These are phyloP conservation scores for Hucho hucho DNA, from an alignment of 2,113 vertebrate genomes.

Conservation along the genomic window DNA sequence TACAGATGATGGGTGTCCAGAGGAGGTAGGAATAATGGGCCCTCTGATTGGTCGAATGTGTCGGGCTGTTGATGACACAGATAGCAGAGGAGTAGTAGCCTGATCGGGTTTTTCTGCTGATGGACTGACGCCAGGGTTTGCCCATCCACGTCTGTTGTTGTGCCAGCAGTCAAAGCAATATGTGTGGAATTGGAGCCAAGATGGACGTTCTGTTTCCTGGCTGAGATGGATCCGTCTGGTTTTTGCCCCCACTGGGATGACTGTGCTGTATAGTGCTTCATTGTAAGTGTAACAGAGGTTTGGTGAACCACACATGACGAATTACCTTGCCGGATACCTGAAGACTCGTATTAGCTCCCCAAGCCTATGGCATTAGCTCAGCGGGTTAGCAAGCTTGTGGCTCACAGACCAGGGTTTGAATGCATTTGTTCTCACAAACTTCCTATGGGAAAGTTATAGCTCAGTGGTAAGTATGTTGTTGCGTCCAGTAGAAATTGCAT, in stretches of 20 bases:
- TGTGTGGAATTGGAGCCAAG: slow-evolving; percentile 14
- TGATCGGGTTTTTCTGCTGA: slow-evolving; percentile 1
- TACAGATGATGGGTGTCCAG: slow-evolving; percentile 52
- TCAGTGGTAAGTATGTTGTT: too few relatives aligned
- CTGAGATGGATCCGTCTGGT: too few relatives aligned
- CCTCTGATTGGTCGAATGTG: slow-evolving; percentile 44
- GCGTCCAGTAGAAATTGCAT: too few relatives aligned
- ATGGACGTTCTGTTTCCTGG: slow-evolving; percentile 40
- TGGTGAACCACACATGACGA: slow-evolving; percentile 10
- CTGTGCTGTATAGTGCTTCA: too few relatives aligned
- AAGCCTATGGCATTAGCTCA: neutral
- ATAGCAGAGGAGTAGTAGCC: slow-evolving; percentile 20
- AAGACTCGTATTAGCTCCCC: neutral
- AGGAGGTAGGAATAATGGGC: slow-evolving; percentile 32
- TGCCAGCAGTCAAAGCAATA: slow-evolving; percentile 37
- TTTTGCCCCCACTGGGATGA: too few relatives aligned
- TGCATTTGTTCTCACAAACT: too few relatives aligned
- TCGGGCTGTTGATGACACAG: slow-evolving; percentile 32
- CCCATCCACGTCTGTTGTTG: slow-evolving; percentile 23
- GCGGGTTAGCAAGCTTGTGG: too few relatives aligned
- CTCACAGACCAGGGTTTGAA: too few relatives aligned
- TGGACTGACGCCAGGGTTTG: slow-evolving; percentile 34
- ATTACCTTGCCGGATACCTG: neutral
- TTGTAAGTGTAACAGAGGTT: too few relatives aligned
- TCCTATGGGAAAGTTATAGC: too few relatives aligned